Evolutionary conservation across 2,888 invertebrate genomes (phyloP).

Genomic region (Folsomia candida): DNA sequence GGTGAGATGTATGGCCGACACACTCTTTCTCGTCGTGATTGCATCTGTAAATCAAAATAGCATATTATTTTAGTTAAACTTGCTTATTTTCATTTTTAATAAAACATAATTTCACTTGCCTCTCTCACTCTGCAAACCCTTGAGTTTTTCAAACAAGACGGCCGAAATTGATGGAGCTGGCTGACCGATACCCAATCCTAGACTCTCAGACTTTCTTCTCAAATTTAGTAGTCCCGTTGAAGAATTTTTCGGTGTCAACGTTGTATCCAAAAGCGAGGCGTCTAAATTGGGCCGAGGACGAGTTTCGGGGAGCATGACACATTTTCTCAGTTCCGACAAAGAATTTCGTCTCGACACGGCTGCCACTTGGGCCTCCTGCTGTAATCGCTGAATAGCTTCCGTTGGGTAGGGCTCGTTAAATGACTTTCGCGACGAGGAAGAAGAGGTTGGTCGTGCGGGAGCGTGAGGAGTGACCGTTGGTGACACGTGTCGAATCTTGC

Average conservation of each 20-base stretch:
- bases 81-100: too few species aligned
- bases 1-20: too few species aligned
- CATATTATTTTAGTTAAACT: too few species aligned
- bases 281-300: neutral
- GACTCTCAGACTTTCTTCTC: neutral
- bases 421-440: neutral
- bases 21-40: too few species aligned
- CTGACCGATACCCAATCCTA: neutral
- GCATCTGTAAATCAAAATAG: too few species aligned
- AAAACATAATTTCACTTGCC: neutral
- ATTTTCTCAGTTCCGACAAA: neutral
- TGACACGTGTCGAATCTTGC: neutral
- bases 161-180: constrained; percentile 29
- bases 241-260: neutral
- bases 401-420: constrained; percentile 44
- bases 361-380: constrained; percentile 1
- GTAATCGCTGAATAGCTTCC: constrained; percentile 11
- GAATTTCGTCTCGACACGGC: neutral
- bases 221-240: neutral
- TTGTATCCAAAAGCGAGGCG: neutral
- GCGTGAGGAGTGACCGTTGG: neutral
- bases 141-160: constrained; percentile 32
- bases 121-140: constrained; percentile 7
- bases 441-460: neutral
- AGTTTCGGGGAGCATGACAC: too few species aligned